Evolutionary conservation across 92 coral and sea anemone genomes (phyloP), one percentile per base, ranked within the genome.

Genomic region (Siderastrea siderea): DNA sequence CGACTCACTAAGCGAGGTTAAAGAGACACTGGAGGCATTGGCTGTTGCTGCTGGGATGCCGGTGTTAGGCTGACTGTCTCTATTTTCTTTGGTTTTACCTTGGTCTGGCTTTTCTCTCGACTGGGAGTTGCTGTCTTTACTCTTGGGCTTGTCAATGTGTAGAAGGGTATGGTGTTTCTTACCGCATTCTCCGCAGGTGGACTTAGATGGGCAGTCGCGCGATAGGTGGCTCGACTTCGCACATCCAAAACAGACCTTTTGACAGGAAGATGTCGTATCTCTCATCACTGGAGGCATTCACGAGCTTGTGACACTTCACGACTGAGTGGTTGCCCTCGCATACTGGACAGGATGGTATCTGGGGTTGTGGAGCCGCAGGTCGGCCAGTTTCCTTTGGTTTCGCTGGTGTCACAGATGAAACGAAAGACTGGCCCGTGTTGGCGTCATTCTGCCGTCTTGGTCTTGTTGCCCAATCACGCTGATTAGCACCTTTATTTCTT

Each of bases 161-260:
- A 92, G 86, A 17, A 71, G 61, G 68, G 95, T 94, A 77, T 88
- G 93, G 79, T 92, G 98, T 38, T 53, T 8, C 52, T 87, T 94
- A 2, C 85, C 90, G 72, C 95, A 92, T 64, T 90, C 93, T 9
- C 44, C 52, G 53, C 98, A 94, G 73, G 60, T 92, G 3, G 70
- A 55, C 77, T 89, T 89, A 6, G 87, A 77, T 61, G 10, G 68
- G 54, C 76, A 81, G 55, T 68, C 50, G 38, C 53, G 47, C 19
- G 63, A 88, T 62, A 80, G 44, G 80, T 88, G 91, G 17, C 91
- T 87, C 51, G 19, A 26, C 71, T 65, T 88, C 4, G 81, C 62
- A 55, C 90, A 88, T 15, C 91, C 78, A 68, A 65, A 86, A 58
- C 84, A 86, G 83, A 51, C 90, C 68, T 15, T 86, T 75, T 3